Evolutionary conservation across 2,797 vertebrate species (phyloP), one percentile per base, ranked within the genome.

Genomic region (Melanogrammus aeglefinus): DNA sequence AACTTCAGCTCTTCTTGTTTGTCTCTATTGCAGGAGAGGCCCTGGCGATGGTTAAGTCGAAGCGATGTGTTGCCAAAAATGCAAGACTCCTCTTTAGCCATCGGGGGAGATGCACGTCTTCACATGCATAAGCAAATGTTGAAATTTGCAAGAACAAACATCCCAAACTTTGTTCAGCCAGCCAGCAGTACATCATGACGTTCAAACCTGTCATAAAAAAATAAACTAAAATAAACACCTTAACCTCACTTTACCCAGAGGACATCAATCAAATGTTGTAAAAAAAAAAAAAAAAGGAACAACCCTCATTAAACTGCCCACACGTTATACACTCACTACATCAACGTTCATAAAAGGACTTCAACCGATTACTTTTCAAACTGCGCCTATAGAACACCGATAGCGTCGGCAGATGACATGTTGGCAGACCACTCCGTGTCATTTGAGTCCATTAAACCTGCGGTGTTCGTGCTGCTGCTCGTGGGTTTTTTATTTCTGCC

Each of bases 401-500:
- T 24, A 63, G 57, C 57, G 24, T 57, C 16, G 16, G 47, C 47
- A 21, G 57, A 63, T 63, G 57, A 24, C 57, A 63, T 63, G n/a
- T 63, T 63, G 21, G 57, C 57, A 9, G 57, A 24, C 57, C 5
- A 8, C 57, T 63, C 57, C 57, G 8, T 0, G 57, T 63, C 57
- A 63, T 63, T 63, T 24, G n/a, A 63, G 57, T 63, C 57, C 7
- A 24, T 63, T 63, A n/a, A 63, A 63, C 7, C 57, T 63, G 18
- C 21, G 21, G 51, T 57, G 51, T n/a, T 18, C 51, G 2, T 16
- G 13, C 12, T 47, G 13, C 12, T 47, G 47, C 47, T 51, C 47
- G 18, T 51, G 1, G 77, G 77, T 77, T 77, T 77, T 80, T 83
- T 72, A 83, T 82, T 82, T 81, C 80, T 84, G 86, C 86, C 83